Evolutionary conservation across 64 coral and sea anemone species (phyloP), one percentile per base, ranked within the genome.

Genomic region (Pachyseris speciosa): DNA sequence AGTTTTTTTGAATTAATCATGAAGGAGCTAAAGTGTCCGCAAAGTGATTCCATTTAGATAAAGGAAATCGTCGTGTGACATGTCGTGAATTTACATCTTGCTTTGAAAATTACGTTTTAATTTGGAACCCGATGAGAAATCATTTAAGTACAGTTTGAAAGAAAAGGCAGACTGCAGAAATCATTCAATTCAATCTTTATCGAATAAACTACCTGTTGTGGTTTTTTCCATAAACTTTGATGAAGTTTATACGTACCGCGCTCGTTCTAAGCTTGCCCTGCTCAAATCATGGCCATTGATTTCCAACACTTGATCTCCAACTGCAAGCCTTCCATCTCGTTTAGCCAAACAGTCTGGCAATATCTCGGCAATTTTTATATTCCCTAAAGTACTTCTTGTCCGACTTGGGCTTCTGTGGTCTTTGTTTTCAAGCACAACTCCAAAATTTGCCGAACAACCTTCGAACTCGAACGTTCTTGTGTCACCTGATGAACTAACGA

Each of bases 271-370:
- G 48, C 89, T 92, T 25, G 80, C 80, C 71, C 70, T 84, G 1
- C 65, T 59, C 6, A 92, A 40, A 74, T 92, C 89, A n/a, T 37
- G 81, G 3, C 77, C 78, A 84, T 94, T 90, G n/a, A 94, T 90
- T 75, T 89, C 76, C 47, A 90, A 57, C 10, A 94, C 83, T 67
- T 38, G 34, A 76, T 94, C 93, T 31, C 80, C 78, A 22, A 90
- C 70, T 90, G 71, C 49, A 0, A 94, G 63, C 67, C 70, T 75
- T 52, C 86, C 86, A 41, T 94, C 93, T 15, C 41, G 22, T 37
- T 39, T 39, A 60, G 80, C 93, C 22, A 16, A 16, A 22, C 77
- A 74, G 38, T 85, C 49, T 9, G 77, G 67, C 29, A 26, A 33
- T 73, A 94, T 85, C 26, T 90, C 66, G 1, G 77, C 52, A 34